phyloP scores from a whole-genome alignment of 2,113 vertebrate species.

The Heterochromis multidens region DNA sequence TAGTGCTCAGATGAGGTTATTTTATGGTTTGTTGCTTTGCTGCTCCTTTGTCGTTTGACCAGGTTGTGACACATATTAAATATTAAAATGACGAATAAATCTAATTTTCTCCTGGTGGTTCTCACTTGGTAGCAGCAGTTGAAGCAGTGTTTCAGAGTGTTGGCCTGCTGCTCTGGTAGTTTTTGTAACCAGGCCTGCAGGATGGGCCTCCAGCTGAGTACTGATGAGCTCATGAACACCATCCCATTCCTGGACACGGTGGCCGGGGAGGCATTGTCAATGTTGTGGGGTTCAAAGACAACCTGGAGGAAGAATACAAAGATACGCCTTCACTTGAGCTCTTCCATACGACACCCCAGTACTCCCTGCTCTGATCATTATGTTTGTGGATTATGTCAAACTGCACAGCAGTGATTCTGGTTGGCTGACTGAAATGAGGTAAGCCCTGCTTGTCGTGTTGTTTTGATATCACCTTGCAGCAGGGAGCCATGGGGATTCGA shows the following conservation, averaged over 20 bases:
- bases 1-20: neutral
- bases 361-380: neutral
- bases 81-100: neutral
- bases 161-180: constrained; percentile 67
- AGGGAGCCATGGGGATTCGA: constrained; percentile 78
- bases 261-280: constrained; percentile 81
- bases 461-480: constrained; percentile 67
- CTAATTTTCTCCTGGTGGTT: neutral
- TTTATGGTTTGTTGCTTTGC: rapidly evolving
- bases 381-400: neutral
- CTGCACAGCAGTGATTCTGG: neutral
- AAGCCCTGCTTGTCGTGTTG: neutral
- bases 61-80: neutral
- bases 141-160: constrained; percentile 74
- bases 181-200: constrained; percentile 77
- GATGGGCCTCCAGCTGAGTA: constrained; percentile 75
- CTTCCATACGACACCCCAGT: neutral
- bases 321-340: neutral
- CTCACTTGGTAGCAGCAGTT: constrained; percentile 78
- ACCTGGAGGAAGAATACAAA: constrained; percentile 36
- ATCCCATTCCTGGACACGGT: constrained; percentile 80
- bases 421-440: neutral
- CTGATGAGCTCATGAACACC: constrained; percentile 82
- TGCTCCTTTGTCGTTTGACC: neutral
- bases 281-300: constrained; percentile 81